Evolutionary conservation across 2,113 vertebrate genomes (phyloP).

Genomic region (Hiodon alosoides): DNA sequence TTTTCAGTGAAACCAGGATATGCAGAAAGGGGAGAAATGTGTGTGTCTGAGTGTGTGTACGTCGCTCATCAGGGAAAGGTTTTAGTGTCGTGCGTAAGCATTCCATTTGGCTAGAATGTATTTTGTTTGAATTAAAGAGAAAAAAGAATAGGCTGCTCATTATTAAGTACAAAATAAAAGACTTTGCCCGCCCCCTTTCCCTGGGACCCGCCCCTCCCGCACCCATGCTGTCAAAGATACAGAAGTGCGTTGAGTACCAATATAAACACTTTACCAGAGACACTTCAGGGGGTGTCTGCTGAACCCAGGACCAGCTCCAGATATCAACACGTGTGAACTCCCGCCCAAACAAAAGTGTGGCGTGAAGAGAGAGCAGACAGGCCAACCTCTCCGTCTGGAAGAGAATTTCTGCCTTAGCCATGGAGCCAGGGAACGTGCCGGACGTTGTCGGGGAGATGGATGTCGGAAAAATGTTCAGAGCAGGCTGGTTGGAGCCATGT

Average conservation of each 20-base stretch:
- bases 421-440: not conserved
- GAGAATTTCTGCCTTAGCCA: not conserved
- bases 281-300: constrained; percentile 37
- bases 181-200: not conserved
- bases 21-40: not conserved
- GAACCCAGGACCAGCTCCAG: constrained; percentile 13
- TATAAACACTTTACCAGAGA: constrained; percentile 48
- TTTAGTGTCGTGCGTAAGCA: constrained; percentile 6
- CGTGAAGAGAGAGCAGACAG: not conserved
- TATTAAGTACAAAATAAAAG: constrained; percentile 13
- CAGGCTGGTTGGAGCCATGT: not conserved
- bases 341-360: not conserved
- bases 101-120: constrained; percentile 33
- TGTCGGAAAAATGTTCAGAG: not conserved
- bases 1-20: not conserved
- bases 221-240: constrained; percentile 13
- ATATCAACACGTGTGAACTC: not conserved
- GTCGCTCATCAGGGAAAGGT: constrained; percentile 2
- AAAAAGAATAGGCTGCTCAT: constrained; percentile 32
- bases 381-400: not conserved
- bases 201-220: constrained; percentile 5
- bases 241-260: constrained; percentile 68
- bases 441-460: not conserved
- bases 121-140: constrained; percentile 13
- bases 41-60: constrained; percentile 11